Evolutionary conservation across 2,113 vertebrate genomes (phyloP).

Genomic region (Syngnathus floridae): DNA sequence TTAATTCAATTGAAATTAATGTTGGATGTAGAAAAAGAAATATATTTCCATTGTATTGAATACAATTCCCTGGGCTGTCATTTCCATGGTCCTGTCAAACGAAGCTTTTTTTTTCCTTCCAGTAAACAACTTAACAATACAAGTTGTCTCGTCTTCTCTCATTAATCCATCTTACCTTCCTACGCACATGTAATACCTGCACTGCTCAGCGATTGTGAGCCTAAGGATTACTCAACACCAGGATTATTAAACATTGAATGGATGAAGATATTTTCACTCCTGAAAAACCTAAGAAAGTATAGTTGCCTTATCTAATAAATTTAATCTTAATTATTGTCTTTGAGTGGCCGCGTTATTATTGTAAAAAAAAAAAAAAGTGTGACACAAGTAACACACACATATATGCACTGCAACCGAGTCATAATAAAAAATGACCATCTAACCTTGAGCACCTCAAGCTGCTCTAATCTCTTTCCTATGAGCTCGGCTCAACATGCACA

Average conservation of each 20-base stretch:
- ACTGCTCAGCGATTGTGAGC: conserved; percentile 24
- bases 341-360: no score
- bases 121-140: conserved; percentile 57
- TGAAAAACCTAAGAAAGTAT: no score
- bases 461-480: conserved; percentile 39
- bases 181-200: conserved; percentile 50
- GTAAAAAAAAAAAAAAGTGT: no score
- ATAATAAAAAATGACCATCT: conserved; percentile 13
- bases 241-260: conserved; percentile 1
- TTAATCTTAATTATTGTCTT: no score
- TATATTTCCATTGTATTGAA: background rate
- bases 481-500: conserved; percentile 12
- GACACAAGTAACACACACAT: background rate
- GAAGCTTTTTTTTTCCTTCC: conserved; percentile 23
- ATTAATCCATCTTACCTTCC: conserved; percentile 55
- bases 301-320: no score
- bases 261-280: background rate
- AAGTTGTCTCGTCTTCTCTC: conserved; percentile 33
- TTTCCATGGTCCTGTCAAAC: conserved; percentile 9
- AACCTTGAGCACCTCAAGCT: conserved; percentile 40
- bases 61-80: background rate
- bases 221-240: background rate
- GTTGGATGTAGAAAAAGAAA: background rate
- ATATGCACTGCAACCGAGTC: background rate
- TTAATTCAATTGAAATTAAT: background rate